Base-by-base conservation (phyloP, 2,113 vertebrate species). In the Anhinga rufa region DNA sequence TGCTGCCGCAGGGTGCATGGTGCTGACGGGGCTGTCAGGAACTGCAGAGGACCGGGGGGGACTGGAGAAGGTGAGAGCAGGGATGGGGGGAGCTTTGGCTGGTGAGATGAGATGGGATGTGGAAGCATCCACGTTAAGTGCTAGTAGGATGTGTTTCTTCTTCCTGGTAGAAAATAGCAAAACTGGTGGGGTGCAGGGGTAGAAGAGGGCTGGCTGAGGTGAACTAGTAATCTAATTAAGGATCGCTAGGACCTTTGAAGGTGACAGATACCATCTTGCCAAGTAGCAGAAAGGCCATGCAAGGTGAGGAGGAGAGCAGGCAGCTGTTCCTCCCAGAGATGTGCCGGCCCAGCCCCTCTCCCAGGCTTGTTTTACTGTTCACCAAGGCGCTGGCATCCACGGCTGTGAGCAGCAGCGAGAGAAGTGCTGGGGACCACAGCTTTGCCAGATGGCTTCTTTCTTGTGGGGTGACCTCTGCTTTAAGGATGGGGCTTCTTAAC, bases 31-130 rank as follows among this genome's bases (percentile, higher is more conserved):
- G 31, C 28, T 78, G 51, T 19, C 55, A 44, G 70, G 72, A 78
- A 1, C 52, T 38, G 65, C 32, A 44, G 65, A n/a, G 31, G 2
- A 34, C 20, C 0, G 1, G 28, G 17, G 17, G 2, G 21, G 3
- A 32, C 18, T 31, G n/a, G 26, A 57, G 49, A 55, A 71, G 21
- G 18, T 62, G 66, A 82, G 52, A 76, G 49, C 24, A 65, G 40
- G 26, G 20, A 38, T 18, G 9, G 5, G n/a, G 34, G 60, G 54
- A 62, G 11, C 62, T 88, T 65, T 54, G 5, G n/a, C 60, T 44
- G 10, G 20, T 44, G 57, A 65, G 48, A 22, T 54, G 55, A 78
- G n/a, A 54, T 51, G 55, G 31, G 48, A 32, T 57, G 16, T 62
- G 38, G n/a, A 77, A 81, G 16, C 58, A 38, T 29, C 29, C 32